Evolutionary conservation across 2,797 vertebrate genomes (phyloP), one percentile per base, ranked within the genome.

Genomic region (Phataginus tetradactyla): DNA sequence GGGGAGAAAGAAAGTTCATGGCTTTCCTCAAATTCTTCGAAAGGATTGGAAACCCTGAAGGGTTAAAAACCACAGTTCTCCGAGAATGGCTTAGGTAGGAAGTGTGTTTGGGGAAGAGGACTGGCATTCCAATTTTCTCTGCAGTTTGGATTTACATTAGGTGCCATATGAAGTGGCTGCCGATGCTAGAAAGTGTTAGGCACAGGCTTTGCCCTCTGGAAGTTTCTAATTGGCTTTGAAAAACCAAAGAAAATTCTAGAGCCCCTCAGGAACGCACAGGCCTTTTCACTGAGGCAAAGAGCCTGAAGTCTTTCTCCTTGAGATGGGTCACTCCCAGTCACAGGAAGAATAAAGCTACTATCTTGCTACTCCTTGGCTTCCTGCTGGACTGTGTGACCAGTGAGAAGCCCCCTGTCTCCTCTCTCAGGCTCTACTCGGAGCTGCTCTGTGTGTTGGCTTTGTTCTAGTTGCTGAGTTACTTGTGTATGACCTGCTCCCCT

Each of bases 191-290:
- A 92, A 64, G 85, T 23, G 49, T 3, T 3, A 81, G 57, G 59
- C 68, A 66, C 25, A 72, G n/a, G 69, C 57, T 32, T 49, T 81
- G 78, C 37, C 57, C 78, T 86, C 86, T 93, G 86, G 78, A 89
- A 61, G 61, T 71, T 86, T 89, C 69, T 86, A 75, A 75, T 45
- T 89, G 68, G 37, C 55, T 94, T 96, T 88, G 39, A 89, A 86
- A 90, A 94, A 72, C 21, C 49, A 25, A 68, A 80, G 71, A 86
- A 78, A 87, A 68, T 17, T 64, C 51, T 49, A 14, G 75, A 72
- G 55, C 42, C 53, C 15, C 34, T 66, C 20, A 17, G 74, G 66
- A 90, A 74, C 1, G 14, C 45, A 7, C 1, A 13, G 69, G 55
- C 21, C 25, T 90, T 88, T 86, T 32, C 59, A 29, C 6, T 34